Conservation (phyloP, 1,140 invertebrate genomes). For the Ceratina calcarata region DNA sequence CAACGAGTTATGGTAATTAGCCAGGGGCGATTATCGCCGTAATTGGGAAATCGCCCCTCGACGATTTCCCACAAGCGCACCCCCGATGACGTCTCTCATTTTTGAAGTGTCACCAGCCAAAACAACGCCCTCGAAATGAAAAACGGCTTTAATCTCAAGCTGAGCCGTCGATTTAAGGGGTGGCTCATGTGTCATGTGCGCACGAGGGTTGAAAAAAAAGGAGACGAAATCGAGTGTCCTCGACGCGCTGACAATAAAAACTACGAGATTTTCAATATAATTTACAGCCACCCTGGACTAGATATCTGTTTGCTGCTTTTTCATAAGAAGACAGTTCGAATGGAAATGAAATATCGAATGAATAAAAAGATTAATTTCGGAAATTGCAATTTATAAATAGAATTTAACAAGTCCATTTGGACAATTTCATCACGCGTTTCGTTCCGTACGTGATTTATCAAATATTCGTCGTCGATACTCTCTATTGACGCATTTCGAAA, state of each 20-base stretch:
- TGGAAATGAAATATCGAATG: too few species aligned
- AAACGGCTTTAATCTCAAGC: conserved; percentile 63
- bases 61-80: not conserved
- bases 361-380: too few species aligned
- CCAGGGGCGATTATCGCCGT: conserved; percentile 16
- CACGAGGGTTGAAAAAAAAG: conserved; percentile 29
- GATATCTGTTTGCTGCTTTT: not conserved
- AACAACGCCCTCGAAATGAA: conserved; percentile 55
- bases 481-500: too few species aligned
- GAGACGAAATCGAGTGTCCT: conserved; percentile 22
- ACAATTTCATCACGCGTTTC: too few species aligned
- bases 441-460: too few species aligned
- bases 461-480: too few species aligned
- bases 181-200: conserved; percentile 51
- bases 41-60: conserved; percentile 37
- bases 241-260: conserved; percentile 35
- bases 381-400: too few species aligned
- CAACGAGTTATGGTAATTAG: conserved; percentile 15
- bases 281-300: not conserved
- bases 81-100: conserved; percentile 36
- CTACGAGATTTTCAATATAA: conserved; percentile 28
- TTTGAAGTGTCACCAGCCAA: conserved; percentile 48
- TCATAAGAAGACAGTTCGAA: too few species aligned
- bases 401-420: too few species aligned
- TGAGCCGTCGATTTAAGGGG: conserved; percentile 49